A percentile compares a stretch with the other conserved stretches of the same genome.
phyloP scores from a whole-genome alignment of 2,888 invertebrate genomes.

The Eupithecia exiguata region DNA sequence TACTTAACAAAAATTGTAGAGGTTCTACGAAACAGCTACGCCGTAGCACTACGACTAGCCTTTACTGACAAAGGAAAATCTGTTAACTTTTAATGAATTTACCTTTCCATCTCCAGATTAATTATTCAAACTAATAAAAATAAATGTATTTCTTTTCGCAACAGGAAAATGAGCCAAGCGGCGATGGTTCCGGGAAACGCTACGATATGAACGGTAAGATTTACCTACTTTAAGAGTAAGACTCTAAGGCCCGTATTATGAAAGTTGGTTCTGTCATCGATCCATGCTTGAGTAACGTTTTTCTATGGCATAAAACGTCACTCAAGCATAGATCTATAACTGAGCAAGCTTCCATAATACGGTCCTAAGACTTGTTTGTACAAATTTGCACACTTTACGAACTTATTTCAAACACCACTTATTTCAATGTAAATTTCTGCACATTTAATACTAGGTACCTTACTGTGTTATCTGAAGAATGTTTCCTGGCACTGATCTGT shows the following conservation, averaged over 20 bases:
- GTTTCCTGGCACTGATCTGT: slow-evolving; percentile 29
- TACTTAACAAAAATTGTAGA: background rate
- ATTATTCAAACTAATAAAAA: background rate
- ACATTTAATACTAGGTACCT: slow-evolving; percentile 40
- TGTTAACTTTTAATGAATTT: background rate
- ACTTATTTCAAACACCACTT: too few species aligned
- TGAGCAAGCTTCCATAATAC: too few species aligned
- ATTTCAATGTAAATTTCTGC: slow-evolving; percentile 40
- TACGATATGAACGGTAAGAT: slow-evolving; percentile 69
- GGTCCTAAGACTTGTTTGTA: slow-evolving; percentile 13
- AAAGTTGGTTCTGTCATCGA: too few species aligned
- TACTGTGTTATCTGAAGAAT: slow-evolving; percentile 37
- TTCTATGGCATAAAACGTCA: too few species aligned
- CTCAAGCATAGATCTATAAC: too few species aligned
- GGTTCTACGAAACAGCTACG: slow-evolving; percentile 14
- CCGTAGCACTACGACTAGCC: background rate
- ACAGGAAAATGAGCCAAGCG: slow-evolving; percentile 69
- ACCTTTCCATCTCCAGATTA: slow-evolving; percentile 16
- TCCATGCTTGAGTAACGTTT: too few species aligned
- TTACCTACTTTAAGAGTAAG: too few species aligned
- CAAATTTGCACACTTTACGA: slow-evolving; percentile 41
- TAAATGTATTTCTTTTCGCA: slow-evolving; percentile 3
- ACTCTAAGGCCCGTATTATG: too few species aligned
- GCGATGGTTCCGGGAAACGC: slow-evolving; percentile 60
- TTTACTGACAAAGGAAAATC: slow-evolving; percentile 3